Conservation (phyloP, 1,140 invertebrate species). For the Cotesia chilonis region DNA sequence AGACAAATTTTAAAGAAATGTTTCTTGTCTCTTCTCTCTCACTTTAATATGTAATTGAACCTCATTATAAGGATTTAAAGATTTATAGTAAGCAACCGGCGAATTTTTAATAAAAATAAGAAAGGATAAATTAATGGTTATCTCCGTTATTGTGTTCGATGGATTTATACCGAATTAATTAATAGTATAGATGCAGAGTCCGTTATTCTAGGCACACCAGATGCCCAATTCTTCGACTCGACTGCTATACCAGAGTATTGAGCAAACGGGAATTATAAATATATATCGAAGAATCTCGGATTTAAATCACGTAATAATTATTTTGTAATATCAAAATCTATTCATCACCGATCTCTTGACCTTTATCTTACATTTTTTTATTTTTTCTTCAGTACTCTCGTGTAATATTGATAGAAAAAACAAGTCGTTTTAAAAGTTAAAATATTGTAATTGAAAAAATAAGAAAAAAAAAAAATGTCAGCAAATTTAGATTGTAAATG, state of each 20-base stretch:
- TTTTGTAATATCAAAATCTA: slow-evolving; percentile 38
- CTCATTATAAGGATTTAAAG: too few relatives aligned
- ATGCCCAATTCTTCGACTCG: background rate
- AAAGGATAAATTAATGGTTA: slow-evolving; percentile 23
- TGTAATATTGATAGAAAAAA: too few relatives aligned
- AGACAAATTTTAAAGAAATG: too few relatives aligned
- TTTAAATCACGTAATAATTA: slow-evolving; percentile 35
- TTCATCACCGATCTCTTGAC: slow-evolving; percentile 37
- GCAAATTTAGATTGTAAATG: background rate
- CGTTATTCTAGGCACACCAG: slow-evolving; percentile 20
- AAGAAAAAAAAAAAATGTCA: background rate
- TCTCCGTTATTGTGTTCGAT: slow-evolving; percentile 28
- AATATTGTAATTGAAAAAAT: background rate
- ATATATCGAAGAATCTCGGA: background rate
- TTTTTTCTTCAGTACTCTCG: background rate
- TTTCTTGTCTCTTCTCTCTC: too few relatives aligned
- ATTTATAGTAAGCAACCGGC: slow-evolving; percentile 27
- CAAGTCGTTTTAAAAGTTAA: too few relatives aligned
- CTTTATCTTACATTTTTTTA: slow-evolving; percentile 6
- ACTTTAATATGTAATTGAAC: too few relatives aligned
- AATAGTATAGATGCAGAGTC: slow-evolving; percentile 22
- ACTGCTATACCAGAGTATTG: background rate
- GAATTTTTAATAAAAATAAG: background rate
- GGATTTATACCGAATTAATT: slow-evolving; percentile 23
- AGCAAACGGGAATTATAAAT: slow-evolving; percentile 11